Conservation (phyloP, 2,113 vertebrate species). For the Pyxicephalus adspersus region DNA sequence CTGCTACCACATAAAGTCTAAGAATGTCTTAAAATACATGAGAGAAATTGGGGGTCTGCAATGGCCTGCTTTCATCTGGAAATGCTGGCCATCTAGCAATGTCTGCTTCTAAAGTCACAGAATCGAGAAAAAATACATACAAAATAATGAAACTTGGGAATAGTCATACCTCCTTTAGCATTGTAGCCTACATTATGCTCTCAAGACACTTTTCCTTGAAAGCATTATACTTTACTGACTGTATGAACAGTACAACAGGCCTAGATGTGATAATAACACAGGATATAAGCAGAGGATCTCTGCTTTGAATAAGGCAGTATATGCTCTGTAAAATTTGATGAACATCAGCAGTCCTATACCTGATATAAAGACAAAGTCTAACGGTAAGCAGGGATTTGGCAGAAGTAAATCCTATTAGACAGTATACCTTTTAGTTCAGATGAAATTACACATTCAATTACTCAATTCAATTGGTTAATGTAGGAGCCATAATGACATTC, state of each 20-base stretch:
- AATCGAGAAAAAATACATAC: too few species aligned
- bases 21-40: too few species aligned
- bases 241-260: too few species aligned
- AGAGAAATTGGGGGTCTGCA: too few species aligned
- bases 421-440: constrained; percentile 53
- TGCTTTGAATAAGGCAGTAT: background rate
- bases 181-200: background rate
- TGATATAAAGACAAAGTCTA: constrained; percentile 39
- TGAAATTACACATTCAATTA: constrained; percentile 49
- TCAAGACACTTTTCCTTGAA: background rate
- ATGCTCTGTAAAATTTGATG: constrained; percentile 28
- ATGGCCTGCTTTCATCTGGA: too few species aligned
- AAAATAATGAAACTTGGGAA: too few species aligned
- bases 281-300: background rate
- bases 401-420: constrained; percentile 51
- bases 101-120: too few species aligned
- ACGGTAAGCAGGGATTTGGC: constrained; percentile 54
- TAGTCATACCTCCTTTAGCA: background rate
- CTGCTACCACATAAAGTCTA: too few species aligned
- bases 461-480: constrained; percentile 44
- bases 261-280: background rate
- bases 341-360: constrained; percentile 34
- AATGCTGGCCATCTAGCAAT: too few species aligned
- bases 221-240: background rate
- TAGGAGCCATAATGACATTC: constrained; percentile 38